Percentiles rank a stretch among this genome's conserved stretches.
Evolutionary conservation across 1,140 invertebrate genomes (phyloP).

Genomic region (Megalopta genalis): DNA sequence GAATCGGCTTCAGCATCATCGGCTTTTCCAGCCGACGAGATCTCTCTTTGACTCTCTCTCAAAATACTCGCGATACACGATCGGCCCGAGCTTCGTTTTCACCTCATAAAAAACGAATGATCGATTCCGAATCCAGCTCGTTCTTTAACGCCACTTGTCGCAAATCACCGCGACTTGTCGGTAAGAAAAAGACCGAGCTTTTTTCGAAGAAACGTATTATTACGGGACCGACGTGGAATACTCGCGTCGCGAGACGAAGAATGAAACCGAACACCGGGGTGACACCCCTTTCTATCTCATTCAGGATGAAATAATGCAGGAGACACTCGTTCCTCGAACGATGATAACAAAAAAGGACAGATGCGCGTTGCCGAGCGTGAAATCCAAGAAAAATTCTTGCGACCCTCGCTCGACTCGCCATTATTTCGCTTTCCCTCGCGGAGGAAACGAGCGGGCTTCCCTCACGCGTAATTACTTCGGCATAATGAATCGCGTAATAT

Average conservation of each 20-base stretch:
- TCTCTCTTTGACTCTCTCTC: not conserved
- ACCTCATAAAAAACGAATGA: too few species aligned
- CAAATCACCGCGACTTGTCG: too few species aligned
- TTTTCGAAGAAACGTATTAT: slow-evolving; percentile 16
- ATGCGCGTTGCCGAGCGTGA: slow-evolving; percentile 36
- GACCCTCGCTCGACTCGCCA: not conserved
- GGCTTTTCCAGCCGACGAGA: not conserved
- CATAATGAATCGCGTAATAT: slow-evolving; percentile 50
- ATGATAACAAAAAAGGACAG: slow-evolving; percentile 10
- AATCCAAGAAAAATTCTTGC: slow-evolving; percentile 51
- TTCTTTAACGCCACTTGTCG: too few species aligned
- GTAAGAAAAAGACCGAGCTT: too few species aligned
- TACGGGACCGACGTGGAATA: not conserved
- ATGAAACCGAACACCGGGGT: not conserved
- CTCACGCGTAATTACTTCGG: slow-evolving; percentile 51
- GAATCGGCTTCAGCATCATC: not conserved
- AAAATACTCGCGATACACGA: not conserved
- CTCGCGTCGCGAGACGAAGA: not conserved
- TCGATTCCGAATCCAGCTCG: too few species aligned
- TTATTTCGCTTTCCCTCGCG: slow-evolving; percentile 7
- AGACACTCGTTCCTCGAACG: slow-evolving; percentile 10
- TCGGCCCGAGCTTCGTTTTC: too few species aligned
- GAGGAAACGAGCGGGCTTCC: not conserved
- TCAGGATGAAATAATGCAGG: slow-evolving; percentile 38
- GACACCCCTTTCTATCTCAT: slow-evolving; percentile 30